A percentile compares a stretch with the other conserved stretches of the same genome.
Conservation (phyloP, 2,888 invertebrate genomes). For the Eristalinus sepulchralis region DNA sequence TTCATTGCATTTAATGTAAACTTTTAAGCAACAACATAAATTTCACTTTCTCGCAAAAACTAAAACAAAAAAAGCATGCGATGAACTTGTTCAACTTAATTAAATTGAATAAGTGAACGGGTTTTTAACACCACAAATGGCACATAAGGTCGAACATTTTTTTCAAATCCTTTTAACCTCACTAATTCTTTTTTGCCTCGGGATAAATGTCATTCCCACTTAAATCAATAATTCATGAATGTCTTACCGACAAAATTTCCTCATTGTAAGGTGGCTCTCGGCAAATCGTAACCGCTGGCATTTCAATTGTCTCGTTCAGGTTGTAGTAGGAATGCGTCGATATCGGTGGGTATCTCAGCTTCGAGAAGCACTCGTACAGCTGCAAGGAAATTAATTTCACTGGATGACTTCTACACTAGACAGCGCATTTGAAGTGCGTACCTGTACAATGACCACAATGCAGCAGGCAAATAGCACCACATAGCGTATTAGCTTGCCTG, state of each 20-base stretch:
- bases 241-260: slow-evolving; percentile 82
- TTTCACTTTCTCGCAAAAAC: no score
- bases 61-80: no score
- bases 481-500: slow-evolving; percentile 83
- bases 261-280: slow-evolving; percentile 85
- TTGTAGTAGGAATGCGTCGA: slow-evolving; percentile 86
- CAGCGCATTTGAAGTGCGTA: slow-evolving; percentile 74
- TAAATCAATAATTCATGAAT: not conserved
- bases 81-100: no score
- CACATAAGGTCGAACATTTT: no score
- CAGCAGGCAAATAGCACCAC: slow-evolving; percentile 83
- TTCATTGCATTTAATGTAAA: no score
- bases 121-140: no score
- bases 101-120: no score
- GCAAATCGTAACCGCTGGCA: slow-evolving; percentile 87
- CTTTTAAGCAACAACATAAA: no score
- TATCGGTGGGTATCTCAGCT: slow-evolving; percentile 84
- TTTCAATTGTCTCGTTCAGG: slow-evolving; percentile 85
- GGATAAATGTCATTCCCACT: not conserved
- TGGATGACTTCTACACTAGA: not conserved
- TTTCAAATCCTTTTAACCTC: no score
- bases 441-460: slow-evolving; percentile 84
- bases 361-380: slow-evolving; percentile 84
- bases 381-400: slow-evolving; percentile 75
- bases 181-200: not conserved